Percentiles rank a stretch among this genome's conserved stretches.
Evolutionary conservation across 2,113 vertebrate genomes (phyloP).

Genomic region (Phrynosoma blainvillii): DNA sequence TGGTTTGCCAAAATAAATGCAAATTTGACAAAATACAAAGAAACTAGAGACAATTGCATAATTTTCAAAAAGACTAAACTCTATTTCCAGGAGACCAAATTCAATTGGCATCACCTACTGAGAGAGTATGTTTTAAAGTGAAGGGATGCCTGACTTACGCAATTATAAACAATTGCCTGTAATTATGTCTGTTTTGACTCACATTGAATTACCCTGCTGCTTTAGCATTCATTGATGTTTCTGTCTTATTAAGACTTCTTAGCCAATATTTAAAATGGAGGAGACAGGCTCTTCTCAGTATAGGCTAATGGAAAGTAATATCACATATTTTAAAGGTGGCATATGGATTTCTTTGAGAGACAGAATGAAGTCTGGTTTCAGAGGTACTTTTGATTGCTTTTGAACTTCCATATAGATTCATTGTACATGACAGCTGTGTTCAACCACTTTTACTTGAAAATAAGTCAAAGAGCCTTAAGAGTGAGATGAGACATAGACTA

Average conservation of each 20-base stretch:
- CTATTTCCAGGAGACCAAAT: constrained; percentile 44
- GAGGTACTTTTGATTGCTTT: not conserved
- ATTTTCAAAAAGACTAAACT: constrained; percentile 30
- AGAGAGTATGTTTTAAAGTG: constrained; percentile 28
- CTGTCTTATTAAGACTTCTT: constrained; percentile 13
- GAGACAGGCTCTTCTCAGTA: not conserved
- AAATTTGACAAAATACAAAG: constrained; percentile 43
- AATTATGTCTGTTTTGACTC: constrained; percentile 21
- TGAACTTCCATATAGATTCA: not conserved
- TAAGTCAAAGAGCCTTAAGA: not conserved
- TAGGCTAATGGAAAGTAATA: constrained; percentile 22
- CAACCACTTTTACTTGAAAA: constrained; percentile 13
- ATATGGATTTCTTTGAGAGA: not conserved
- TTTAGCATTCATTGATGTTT: constrained; percentile 18
- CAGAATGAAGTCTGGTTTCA: not conserved
- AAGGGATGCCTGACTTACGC: constrained; percentile 35
- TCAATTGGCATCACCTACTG: constrained; percentile 24
- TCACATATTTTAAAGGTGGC: not conserved
- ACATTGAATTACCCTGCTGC: constrained; percentile 25
- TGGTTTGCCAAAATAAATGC: constrained; percentile 44
- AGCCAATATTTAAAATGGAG: constrained; percentile 26
- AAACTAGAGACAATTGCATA: not conserved
- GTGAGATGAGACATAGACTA: not conserved
- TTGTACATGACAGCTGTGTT: not conserved
- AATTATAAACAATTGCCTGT: constrained; percentile 21